Evolutionary conservation across 2,888 invertebrate genomes (phyloP).

Genomic region (Drosophila borborema): DNA sequence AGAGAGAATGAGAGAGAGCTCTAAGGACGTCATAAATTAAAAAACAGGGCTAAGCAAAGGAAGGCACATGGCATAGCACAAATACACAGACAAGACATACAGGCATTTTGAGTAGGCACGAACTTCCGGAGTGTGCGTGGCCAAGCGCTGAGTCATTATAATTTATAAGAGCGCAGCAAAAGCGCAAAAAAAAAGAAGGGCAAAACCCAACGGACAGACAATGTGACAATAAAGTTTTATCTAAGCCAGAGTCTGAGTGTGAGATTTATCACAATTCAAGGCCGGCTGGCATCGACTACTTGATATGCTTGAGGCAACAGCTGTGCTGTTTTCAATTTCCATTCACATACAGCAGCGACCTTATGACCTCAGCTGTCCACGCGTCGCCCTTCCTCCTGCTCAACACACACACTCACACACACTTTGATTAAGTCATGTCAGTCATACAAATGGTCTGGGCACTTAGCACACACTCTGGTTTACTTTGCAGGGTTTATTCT

Average conservation of each 20-base stretch:
- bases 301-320: constrained; percentile 62
- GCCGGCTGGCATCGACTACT: constrained; percentile 61
- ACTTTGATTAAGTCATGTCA: constrained; percentile 18
- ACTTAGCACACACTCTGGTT: constrained; percentile 18
- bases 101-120: constrained; percentile 41
- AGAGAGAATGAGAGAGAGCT: constrained; percentile 2
- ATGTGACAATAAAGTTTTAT: constrained; percentile 71
- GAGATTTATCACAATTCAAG: constrained; percentile 74
- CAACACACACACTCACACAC: background rate
- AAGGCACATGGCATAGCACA: constrained; percentile 21
- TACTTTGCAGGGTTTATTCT: constrained; percentile 88
- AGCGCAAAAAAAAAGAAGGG: constrained; percentile 27
- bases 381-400: background rate
- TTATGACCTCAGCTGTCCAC: constrained; percentile 54
- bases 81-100: constrained; percentile 21
- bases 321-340: constrained; percentile 55
- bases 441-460: constrained; percentile 6
- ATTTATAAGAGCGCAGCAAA: constrained; percentile 63
- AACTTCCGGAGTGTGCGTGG: constrained; percentile 55
- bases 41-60: constrained; percentile 29
- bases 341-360: constrained; percentile 64
- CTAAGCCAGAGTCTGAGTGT: constrained; percentile 13
- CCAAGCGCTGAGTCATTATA: constrained; percentile 76
- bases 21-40: constrained; percentile 70
- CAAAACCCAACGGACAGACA: constrained; percentile 45